These are phyloP conservation scores for Pangasius macronema DNA, from an alignment of 2,797 vertebrate genomes.

Conservation along the genomic window DNA sequence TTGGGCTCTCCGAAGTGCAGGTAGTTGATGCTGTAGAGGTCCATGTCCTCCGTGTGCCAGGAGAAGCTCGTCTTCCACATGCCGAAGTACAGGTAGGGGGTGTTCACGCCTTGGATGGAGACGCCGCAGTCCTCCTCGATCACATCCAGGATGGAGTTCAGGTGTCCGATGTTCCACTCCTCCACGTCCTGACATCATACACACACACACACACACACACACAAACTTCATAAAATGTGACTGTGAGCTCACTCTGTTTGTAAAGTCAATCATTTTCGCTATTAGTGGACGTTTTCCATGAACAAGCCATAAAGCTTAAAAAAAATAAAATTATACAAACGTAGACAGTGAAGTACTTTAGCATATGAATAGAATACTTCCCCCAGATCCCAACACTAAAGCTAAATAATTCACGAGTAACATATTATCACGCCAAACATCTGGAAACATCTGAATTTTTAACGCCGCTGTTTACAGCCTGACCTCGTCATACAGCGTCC, in stretches of 20 bases:
- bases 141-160: constrained; percentile 94
- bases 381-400: not conserved
- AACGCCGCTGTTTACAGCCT: not conserved
- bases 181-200: constrained; percentile 77
- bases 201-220: too few species aligned
- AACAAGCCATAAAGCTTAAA: not conserved
- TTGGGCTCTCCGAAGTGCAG: constrained; percentile 93
- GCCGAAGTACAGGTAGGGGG: constrained; percentile 96
- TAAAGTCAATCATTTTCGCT: not conserved
- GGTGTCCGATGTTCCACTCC: constrained; percentile 94
- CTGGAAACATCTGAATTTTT: not conserved
- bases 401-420: not conserved
- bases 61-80: constrained; percentile 99
- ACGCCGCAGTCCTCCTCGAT: constrained; percentile 94
- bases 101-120: constrained; percentile 97
- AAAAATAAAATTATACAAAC: too few species aligned
- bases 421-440: not conserved
- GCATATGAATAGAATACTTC: too few species aligned
- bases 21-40: constrained; percentile 78
- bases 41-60: constrained; percentile 99
- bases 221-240: not conserved
- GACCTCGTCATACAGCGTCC: constrained; percentile 93
- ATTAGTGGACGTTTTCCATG: not conserved
- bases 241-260: not conserved
- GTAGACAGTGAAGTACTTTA: too few species aligned